Conservation (phyloP, 2,888 invertebrate species). For the Taenaris catops region DNA sequence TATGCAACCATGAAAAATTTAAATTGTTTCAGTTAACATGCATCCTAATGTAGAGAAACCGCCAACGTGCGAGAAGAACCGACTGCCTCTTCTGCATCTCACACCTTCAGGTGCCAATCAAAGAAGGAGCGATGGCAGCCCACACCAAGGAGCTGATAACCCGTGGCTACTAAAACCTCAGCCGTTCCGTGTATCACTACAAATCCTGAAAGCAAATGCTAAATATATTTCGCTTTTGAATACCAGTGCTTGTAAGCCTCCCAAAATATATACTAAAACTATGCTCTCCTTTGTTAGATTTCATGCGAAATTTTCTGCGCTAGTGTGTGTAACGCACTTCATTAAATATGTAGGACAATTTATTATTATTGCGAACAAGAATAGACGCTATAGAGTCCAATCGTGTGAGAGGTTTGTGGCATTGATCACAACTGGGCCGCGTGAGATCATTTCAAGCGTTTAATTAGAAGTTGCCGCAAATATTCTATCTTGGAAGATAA, state of each 20-base stretch:
- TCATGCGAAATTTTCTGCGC: conserved; percentile 3
- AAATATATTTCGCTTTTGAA: conserved; percentile 38
- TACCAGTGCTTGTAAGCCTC: conserved; percentile 25
- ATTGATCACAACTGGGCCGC: conserved; percentile 17
- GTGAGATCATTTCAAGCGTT: conserved; percentile 23
- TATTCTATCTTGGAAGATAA: not conserved
- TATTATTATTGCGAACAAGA: conserved; percentile 3
- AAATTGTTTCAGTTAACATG: conserved; percentile 39
- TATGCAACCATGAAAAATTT: too few species aligned
- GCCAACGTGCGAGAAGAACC: conserved; percentile 49
- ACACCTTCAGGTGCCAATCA: conserved; percentile 53
- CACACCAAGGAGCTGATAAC: conserved; percentile 39
- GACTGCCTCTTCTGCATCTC: conserved; percentile 55
- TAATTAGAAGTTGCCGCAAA: conserved; percentile 18
- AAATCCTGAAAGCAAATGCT: conserved; percentile 53
- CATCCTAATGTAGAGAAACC: conserved; percentile 63
- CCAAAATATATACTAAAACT: conserved; percentile 17
- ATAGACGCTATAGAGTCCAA: conserved; percentile 17
- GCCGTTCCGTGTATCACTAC: conserved; percentile 47
- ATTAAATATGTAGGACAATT: conserved; percentile 8
- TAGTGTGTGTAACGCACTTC: not conserved
- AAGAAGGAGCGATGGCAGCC: conserved; percentile 40
- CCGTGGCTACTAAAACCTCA: conserved; percentile 63
- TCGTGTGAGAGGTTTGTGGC: conserved; percentile 19
- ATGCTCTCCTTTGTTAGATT: conserved; percentile 4